Evolutionary conservation across 2,888 invertebrate genomes (phyloP), one percentile per base, ranked within the genome.

Genomic region (Zaprionus obscuricornis): DNA sequence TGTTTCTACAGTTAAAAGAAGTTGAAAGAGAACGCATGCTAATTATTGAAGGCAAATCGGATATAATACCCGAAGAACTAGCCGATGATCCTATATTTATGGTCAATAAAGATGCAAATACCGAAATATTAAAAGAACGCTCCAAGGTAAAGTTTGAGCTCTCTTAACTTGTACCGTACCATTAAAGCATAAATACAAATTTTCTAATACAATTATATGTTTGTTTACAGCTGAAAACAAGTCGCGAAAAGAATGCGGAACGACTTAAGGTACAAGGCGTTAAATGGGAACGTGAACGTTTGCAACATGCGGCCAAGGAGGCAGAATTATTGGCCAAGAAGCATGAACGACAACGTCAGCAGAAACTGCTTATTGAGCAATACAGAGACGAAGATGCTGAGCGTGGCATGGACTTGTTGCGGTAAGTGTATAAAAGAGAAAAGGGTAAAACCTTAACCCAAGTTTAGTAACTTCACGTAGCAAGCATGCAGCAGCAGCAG

Each of bases 11-110:
- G 92, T 88, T 89, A 26, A 91, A 91, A 72, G 93, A 94, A 88
- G 89, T 92, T 71, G 92, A 93, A 87, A 90, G 93, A 27, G 93
- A 93, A 63, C 93, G 93, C 65, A 91, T 91, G 75, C 87, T 94
- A 67, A 92, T 93, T 47, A 90, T 93, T 31, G 91, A 91, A 62
- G 93, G 93, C 20, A 91, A 92, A 73, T 92, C 93, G 20, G 90
- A 91, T 67, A 90, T 92, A 52, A 92, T 93, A 56, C 93, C 93
- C 0, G 87, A 90, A 10, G 93, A 92, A 79, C 91, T 93, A 87
- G 91, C 91, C n/a, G 89, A 92, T 59, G 93, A 93, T 90, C 93
- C 93, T 8, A 92, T 94, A 3, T 93, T 93, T 87, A 90, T 92
- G 56, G 92, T 92, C 31, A 91, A 92, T 60, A 88, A 89, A 64